phyloP scores from a whole-genome alignment of 2,888 invertebrate genomes.

The Apamea epomidion region DNA sequence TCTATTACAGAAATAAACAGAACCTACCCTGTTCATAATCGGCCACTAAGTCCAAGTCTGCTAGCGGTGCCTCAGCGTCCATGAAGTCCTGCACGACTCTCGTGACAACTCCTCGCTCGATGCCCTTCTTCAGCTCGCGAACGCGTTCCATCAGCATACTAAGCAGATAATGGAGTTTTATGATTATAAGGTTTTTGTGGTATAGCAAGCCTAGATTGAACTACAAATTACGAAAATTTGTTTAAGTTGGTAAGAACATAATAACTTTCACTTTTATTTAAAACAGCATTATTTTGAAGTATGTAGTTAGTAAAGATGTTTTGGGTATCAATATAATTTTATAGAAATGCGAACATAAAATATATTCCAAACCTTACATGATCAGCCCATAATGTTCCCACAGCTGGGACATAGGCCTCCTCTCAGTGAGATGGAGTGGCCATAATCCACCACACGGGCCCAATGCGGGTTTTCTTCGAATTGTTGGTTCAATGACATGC shows the following conservation, averaged over 20 bases:
- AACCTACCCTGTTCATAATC: conserved; percentile 93
- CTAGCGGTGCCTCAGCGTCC: conserved; percentile 93
- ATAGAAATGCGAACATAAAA: background rate
- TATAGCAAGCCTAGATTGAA: no score
- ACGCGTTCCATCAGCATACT: conserved; percentile 92
- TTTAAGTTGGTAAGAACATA: background rate
- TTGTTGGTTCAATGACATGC: background rate
- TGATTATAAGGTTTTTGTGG: background rate
- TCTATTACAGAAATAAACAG: background rate
- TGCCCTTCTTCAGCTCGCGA: conserved; percentile 96
- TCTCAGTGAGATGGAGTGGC: background rate
- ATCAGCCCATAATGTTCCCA: background rate
- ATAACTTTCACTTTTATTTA: background rate
- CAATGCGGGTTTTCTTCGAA: background rate
- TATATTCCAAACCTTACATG: background rate
- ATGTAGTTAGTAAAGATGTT: background rate
- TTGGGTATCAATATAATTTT: background rate
- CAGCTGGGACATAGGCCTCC: background rate
- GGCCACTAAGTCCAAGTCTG: conserved; percentile 96
- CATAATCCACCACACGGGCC: background rate
- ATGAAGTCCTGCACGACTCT: conserved; percentile 99
- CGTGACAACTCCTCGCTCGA: conserved; percentile 97
- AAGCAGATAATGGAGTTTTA: background rate
- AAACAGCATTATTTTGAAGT: no score
- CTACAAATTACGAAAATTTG: background rate